Evolutionary conservation across 2,113 vertebrate genomes (phyloP).

Genomic region (Cricetomys ansorgei): DNA sequence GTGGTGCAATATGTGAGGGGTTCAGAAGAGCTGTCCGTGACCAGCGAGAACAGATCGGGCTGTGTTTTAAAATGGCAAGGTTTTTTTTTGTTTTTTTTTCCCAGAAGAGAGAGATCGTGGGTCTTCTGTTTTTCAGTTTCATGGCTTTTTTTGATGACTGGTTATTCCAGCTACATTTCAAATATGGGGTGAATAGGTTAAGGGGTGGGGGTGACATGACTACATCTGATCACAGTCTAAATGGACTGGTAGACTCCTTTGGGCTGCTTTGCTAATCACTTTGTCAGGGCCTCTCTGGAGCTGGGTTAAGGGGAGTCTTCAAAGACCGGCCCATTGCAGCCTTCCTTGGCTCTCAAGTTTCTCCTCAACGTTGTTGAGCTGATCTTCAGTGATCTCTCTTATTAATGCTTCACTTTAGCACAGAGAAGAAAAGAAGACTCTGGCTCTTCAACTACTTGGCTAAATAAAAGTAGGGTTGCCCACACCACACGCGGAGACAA

Average conservation of each 20-base stretch:
- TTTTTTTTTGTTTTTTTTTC: background rate
- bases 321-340: slow-evolving; percentile 51
- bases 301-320: slow-evolving; percentile 56
- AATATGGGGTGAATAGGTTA: background rate
- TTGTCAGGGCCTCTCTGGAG: slow-evolving; percentile 52
- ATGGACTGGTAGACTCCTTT: accelerated
- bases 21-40: background rate
- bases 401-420: background rate
- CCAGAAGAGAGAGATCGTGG: background rate
- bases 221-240: background rate
- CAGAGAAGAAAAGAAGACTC: background rate
- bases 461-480: background rate
- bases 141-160: background rate
- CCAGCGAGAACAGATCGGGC: background rate
- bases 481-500: background rate
- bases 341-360: slow-evolving; percentile 46
- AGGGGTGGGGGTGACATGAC: background rate
- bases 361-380: slow-evolving; percentile 53
- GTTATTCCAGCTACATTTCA: background rate
- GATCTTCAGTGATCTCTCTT: background rate
- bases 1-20: background rate
- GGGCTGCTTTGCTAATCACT: background rate
- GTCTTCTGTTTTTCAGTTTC: slow-evolving; percentile 30
- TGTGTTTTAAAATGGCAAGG: slow-evolving; percentile 51
- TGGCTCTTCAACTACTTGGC: background rate